Percentiles rank a stretch among this genome's conserved stretches.
These are phyloP conservation scores for Troglohyphantes excavatus DNA, from an alignment of 2,888 invertebrate genomes.

Conservation along the genomic window DNA sequence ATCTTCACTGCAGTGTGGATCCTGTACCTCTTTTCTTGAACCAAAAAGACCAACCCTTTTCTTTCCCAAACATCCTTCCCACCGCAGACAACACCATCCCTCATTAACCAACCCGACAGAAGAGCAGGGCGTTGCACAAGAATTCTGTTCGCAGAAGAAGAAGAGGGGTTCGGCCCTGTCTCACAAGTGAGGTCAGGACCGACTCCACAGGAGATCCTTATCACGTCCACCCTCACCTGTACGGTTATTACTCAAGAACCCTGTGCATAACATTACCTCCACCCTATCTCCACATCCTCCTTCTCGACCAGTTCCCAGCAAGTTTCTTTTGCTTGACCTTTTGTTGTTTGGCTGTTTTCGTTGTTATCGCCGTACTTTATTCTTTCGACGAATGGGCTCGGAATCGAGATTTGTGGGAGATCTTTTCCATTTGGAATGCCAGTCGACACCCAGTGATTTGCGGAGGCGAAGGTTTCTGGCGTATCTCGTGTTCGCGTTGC, in stretches of 20 bases:
- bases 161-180: conserved; percentile 6
- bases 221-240: conserved; percentile 58
- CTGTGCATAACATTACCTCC: conserved; percentile 52
- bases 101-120: too few relatives aligned
- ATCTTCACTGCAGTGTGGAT: neutral
- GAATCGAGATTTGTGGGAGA: neutral
- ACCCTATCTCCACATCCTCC: conserved; percentile 52
- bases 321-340: neutral
- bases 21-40: too few relatives aligned
- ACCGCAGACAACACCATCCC: too few relatives aligned
- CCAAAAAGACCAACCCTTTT: conserved; percentile 24
- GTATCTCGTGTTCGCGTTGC: too few relatives aligned
- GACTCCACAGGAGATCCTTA: conserved; percentile 37
- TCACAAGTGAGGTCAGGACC: conserved; percentile 21
- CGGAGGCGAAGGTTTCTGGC: neutral
- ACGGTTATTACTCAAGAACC: conserved; percentile 44
- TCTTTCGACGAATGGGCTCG: conserved; percentile 10
- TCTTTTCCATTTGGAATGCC: neutral
- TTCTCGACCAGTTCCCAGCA: conserved; percentile 18
- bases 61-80: conserved; percentile 17
- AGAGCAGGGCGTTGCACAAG: conserved; percentile 41
- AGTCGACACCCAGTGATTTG: conserved; percentile 32
- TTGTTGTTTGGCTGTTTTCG: conserved; percentile 48
- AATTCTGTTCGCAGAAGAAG: conserved; percentile 23
- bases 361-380: conserved; percentile 48